Base-by-base conservation (phyloP, 2,888 invertebrate genomes). In the Xestia c-nigrum region DNA sequence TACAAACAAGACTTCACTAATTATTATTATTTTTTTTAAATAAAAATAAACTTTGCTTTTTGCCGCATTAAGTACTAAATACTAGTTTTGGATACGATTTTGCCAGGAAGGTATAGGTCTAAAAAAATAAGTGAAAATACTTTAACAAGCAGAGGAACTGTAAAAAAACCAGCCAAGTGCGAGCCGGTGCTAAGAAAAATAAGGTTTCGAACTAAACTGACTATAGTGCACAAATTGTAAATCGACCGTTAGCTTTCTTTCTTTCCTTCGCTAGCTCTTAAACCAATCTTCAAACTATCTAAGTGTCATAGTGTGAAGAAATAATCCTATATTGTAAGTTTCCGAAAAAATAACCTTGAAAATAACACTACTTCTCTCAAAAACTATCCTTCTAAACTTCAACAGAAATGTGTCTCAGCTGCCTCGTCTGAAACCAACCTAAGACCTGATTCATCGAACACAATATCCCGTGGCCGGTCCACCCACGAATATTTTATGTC, bases 401-500 rank as follows among this genome's bases (percentile, higher is more conserved):
- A 21, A 24, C 19, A 1, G 9, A 2, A 10, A 0, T 64, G 9
- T 14, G 0, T 43, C 46, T 14, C 9, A 50, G 12, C 12, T 1
- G 0, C 24, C 24, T 12, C 70, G 19, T 81, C 19, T 83, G 72
- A 0, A 75, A 31, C 31, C 21, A 24, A 9, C 78, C 50, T 76
- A 66, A 77, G 40, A 57, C 57, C 68, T 78, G 79, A 83, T 86
- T 80, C 82, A 78, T 83, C 72, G 78, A 84, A 80, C 68, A 67
- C 72, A 82, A 80, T 82, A 85, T 77, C 74, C 76, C 31, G 50
- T 38, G 72, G 52, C 47, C 50, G 70, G 72, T 74, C 61, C 76
- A 61, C 63, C 70, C 75, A 76, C 67, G 77, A 87, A 85, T 90
- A 86, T 87, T 88, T 88, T 83, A 88, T 87, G 79, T 71, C 66